phyloP scores from a whole-genome alignment of 2,797 vertebrate species.

The Carapus acus region DNA sequence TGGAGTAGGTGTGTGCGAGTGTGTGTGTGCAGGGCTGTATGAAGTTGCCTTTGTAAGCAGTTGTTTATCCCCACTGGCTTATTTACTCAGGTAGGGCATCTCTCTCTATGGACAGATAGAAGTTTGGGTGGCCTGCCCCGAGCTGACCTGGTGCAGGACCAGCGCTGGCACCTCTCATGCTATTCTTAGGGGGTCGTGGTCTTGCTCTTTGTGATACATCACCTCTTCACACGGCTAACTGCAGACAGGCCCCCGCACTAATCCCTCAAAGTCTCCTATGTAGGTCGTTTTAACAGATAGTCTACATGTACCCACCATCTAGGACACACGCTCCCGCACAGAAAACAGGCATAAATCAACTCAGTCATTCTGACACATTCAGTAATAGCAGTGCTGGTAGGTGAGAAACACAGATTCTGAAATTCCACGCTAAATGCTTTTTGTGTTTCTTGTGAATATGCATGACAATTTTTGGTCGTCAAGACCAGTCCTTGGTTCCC shows the following conservation, averaged over 20 bases:
- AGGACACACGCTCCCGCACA: conserved; percentile 10
- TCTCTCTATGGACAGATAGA: conserved; percentile 49
- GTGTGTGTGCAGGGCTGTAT: conserved; percentile 27
- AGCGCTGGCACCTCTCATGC: conserved; percentile 39
- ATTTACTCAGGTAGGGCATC: conserved; percentile 82
- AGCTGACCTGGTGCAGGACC: conserved; percentile 27
- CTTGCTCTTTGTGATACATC: conserved; percentile 59
- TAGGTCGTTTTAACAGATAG: conserved; percentile 53
- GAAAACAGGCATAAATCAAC: conserved; percentile 20
- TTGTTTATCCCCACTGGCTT: conserved; percentile 80
- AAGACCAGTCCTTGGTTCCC: too few relatives aligned
- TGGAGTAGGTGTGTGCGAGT: conserved; percentile 9
- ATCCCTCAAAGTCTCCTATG: conserved; percentile 53
- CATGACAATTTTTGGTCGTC: too few relatives aligned
- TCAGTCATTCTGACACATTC: neutral
- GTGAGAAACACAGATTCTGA: conserved; percentile 8
- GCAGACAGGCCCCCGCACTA: conserved; percentile 37
- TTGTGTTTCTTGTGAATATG: too few relatives aligned
- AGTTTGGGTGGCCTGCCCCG: conserved; percentile 28
- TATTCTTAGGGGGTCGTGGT: conserved; percentile 65
- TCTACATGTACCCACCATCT: conserved; percentile 7
- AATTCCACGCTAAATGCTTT: conserved; percentile 3
- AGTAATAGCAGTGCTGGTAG: neutral
- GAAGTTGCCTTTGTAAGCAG: conserved; percentile 68
- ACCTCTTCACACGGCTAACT: conserved; percentile 53